Base-by-base conservation (phyloP, 2,797 vertebrate species). In the Aphelocoma californica region DNA sequence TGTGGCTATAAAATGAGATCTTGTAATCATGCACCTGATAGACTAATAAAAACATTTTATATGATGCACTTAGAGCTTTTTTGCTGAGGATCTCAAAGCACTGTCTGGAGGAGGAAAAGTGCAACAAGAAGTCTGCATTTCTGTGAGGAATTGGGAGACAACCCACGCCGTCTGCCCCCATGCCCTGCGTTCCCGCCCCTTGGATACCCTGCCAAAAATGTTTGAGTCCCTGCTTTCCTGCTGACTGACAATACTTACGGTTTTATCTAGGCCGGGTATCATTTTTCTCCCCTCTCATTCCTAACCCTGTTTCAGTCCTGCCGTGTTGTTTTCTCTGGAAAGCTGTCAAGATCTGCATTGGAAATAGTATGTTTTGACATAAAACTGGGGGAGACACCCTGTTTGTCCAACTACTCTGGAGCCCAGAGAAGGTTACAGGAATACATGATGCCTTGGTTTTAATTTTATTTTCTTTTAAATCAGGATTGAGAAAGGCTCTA, bases 41-140 rank as follows among this genome's bases (percentile, higher is more conserved):
- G 82, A 90, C 88, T 92, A 95, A 93, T 93, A 88, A 94, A 95
- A 95, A 90, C 86, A 81, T 65, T 96, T 96, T 86, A 92, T 83
- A 91, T 38, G 58, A 83, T 88, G 90, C 90, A 96, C 93, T 97
- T 86, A 93, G 66, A 81, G 85, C 92, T 93, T 88, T 95, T 79
- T 69, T 95, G 80, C 70, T 51, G 44, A 88, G 66, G 66, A 88
- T 84, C 77, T 74, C 77, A 74, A 78, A 96, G 77, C 72, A 71
- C 69, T 67, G 71, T 88, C 88, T 83, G 90, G 83, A 93, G 72
- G 72, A 91, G 56, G 72, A 92, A 51, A 91, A 83, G 51, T 83
- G 72, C 65, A 78, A 65, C 21, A 31, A 92, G 45, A 92, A 78
- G 62, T 72, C 75, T 95, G 61, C 1, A 0, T 24, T 95, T 42